Conservation (phyloP, 2,797 vertebrate species). For the Mus caroli region DNA sequence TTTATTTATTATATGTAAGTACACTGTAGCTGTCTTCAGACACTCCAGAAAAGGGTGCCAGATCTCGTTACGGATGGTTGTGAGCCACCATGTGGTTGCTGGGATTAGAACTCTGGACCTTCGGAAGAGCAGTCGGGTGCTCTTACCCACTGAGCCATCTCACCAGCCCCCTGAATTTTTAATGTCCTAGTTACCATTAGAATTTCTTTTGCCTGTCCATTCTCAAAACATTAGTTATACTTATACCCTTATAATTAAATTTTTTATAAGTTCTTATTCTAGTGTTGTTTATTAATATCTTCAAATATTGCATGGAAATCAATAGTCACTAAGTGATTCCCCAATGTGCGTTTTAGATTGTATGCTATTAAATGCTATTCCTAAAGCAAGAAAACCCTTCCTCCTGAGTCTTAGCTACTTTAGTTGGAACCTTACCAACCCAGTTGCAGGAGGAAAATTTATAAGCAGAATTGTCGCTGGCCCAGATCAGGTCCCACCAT, state of each 20-base stretch:
- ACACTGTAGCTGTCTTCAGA: too few relatives aligned
- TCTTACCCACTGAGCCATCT: too few relatives aligned
- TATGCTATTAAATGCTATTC: neutral
- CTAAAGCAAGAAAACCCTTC: neutral
- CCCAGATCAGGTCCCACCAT: rapidly evolving
- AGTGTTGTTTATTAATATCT: neutral
- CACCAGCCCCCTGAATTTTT: too few relatives aligned
- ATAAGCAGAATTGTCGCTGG: neutral
- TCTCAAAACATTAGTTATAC: neutral
- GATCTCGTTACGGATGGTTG: too few relatives aligned
- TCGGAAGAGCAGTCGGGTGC: too few relatives aligned
- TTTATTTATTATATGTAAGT: too few relatives aligned
- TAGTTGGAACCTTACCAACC: neutral
- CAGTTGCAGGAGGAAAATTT: neutral
- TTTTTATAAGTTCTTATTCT: neutral
- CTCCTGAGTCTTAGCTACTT: neutral
- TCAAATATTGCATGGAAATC: neutral
- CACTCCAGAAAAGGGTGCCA: too few relatives aligned
- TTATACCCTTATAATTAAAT: neutral
- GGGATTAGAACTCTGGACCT: too few relatives aligned
- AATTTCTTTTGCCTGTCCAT: neutral
- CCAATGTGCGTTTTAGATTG: neutral
- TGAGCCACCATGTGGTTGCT: too few relatives aligned
- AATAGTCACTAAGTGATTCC: slow-evolving; percentile 36
- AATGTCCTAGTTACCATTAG: neutral